Percentiles rank a stretch among this genome's conserved stretches.
Conservation (phyloP, 2,888 invertebrate genomes). For the Acleris laterana region DNA sequence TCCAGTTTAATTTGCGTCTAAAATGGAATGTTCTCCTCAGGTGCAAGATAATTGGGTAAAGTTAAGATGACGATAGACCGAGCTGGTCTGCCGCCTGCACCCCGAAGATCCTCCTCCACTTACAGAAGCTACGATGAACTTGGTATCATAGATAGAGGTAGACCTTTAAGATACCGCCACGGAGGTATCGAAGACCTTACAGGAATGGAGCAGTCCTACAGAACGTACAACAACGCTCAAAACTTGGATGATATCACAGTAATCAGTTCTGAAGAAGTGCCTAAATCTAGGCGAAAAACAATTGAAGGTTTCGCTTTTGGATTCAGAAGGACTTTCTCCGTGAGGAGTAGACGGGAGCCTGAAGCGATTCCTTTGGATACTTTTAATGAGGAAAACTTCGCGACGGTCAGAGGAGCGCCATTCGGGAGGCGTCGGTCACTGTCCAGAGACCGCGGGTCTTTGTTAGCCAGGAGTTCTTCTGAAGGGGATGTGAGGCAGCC, state of each 20-base stretch:
- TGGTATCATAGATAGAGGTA: slow-evolving; percentile 67
- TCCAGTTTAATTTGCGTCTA: slow-evolving; percentile 40
- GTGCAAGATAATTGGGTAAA: slow-evolving; percentile 55
- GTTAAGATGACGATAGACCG: slow-evolving; percentile 76
- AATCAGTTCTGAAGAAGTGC: slow-evolving; percentile 77
- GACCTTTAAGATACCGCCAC: slow-evolving; percentile 70
- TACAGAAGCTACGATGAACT: slow-evolving; percentile 81
- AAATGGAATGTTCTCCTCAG: slow-evolving; percentile 63
- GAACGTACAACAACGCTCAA: slow-evolving; percentile 60
- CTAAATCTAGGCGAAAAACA: slow-evolving; percentile 68
- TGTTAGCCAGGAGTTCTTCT: slow-evolving; percentile 87
- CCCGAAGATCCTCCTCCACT: slow-evolving; percentile 71
- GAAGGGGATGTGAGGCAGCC: slow-evolving; percentile 87
- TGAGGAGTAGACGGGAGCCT: slow-evolving; percentile 67
- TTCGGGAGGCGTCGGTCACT: slow-evolving; percentile 76
- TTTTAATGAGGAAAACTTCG: slow-evolving; percentile 72
- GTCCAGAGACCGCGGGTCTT: slow-evolving; percentile 79
- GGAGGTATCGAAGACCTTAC: slow-evolving; percentile 75
- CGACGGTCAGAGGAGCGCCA: slow-evolving; percentile 75
- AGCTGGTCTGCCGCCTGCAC: slow-evolving; percentile 74
- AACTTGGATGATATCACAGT: slow-evolving; percentile 77
- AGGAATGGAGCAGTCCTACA: slow-evolving; percentile 64
- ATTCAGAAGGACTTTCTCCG: slow-evolving; percentile 76
- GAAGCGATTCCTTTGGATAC: slow-evolving; percentile 76
- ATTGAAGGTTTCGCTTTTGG: slow-evolving; percentile 77